phyloP scores from a whole-genome alignment of 1,140 invertebrate species.

The Apolygus lucorum region DNA sequence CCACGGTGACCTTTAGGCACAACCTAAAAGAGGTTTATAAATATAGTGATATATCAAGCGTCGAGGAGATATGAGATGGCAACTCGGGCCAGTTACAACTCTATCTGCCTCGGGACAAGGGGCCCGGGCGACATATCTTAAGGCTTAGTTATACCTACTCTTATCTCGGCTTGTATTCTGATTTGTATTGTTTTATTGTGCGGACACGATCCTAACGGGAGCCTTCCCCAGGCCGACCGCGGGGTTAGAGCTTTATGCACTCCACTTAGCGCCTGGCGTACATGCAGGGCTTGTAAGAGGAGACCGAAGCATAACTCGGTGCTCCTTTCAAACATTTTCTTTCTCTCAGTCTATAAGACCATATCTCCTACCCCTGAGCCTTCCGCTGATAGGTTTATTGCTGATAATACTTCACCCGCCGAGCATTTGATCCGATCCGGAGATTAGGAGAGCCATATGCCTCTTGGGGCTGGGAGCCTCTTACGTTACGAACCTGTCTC shows the following conservation, averaged over 20 bases:
- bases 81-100: constrained; percentile 13
- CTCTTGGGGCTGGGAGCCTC: background rate
- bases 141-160: background rate
- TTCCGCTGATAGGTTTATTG: constrained; percentile 18
- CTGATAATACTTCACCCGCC: constrained; percentile 13
- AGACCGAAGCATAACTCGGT: constrained; percentile 8
- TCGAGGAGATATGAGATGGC: constrained; percentile 13
- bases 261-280: constrained; percentile 17
- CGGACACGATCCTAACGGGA: background rate
- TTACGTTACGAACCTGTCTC: background rate
- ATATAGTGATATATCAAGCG: constrained; percentile 13
- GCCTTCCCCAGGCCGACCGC: background rate
- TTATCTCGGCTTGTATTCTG: constrained; percentile 14
- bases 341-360: background rate
- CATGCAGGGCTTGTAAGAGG: constrained; percentile 5
- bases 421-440: constrained; percentile 11
- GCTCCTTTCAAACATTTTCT: constrained; percentile 16
- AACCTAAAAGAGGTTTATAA: background rate
- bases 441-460: background rate
- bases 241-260: constrained; percentile 12
- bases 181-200: constrained; percentile 20
- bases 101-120: constrained; percentile 11
- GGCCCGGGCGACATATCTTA: constrained; percentile 8
- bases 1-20: too few species aligned
- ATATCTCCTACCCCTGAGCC: too few species aligned